Evolutionary conservation across 64 coral and sea anemone genomes (phyloP), one percentile per base, ranked within the genome.

Genomic region (Stichodactyla helianthus): DNA sequence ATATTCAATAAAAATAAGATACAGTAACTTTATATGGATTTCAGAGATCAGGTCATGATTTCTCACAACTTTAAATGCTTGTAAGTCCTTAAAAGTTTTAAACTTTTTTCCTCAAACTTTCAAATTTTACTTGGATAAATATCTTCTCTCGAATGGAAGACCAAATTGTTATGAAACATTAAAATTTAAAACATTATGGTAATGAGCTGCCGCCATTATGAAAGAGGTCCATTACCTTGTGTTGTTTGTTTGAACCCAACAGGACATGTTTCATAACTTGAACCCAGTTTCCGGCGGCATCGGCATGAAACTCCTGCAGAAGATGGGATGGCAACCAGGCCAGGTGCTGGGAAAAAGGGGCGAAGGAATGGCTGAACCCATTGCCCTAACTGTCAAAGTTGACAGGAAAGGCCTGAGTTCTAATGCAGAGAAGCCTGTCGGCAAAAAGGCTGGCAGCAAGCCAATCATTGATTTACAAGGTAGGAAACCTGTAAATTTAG

Each of bases 261-360:
- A 99, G 97, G 97, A 99, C 77, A 99, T 99, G 97, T 99, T 99
- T 67, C 97, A 93, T 10, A 99, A 99, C 71, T 79, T 99, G 50
- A 82, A 86, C 50, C 97, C 97, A 81, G 74, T 99, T 6, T 77
- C 22, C 65, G 88, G 91, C 58, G 97, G 97, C 18, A 88, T 99
- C 71, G 97, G 97, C 10, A 99, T 99, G 97, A 99, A 88, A 52
- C 93, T 99, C 17, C 93, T 99, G 26, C 93, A 95, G 54, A 99
- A 99, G 59, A 99, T 99, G 97, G 97, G 97, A 35, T 99, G 97
- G 97, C 86, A 88, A 59, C 97, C 97, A 51, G 97, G 97, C n/a
- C 97, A 99, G 56, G 97, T 95, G 6, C 88, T 99, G 62, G 97
- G 97, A n/a, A 99, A 95, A 51, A 95, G 93, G 61, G 97, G 97